Evolutionary conservation across 2,797 vertebrate species (phyloP), one percentile per base, ranked within the genome.

Genomic region (Nannoperca obscura): DNA sequence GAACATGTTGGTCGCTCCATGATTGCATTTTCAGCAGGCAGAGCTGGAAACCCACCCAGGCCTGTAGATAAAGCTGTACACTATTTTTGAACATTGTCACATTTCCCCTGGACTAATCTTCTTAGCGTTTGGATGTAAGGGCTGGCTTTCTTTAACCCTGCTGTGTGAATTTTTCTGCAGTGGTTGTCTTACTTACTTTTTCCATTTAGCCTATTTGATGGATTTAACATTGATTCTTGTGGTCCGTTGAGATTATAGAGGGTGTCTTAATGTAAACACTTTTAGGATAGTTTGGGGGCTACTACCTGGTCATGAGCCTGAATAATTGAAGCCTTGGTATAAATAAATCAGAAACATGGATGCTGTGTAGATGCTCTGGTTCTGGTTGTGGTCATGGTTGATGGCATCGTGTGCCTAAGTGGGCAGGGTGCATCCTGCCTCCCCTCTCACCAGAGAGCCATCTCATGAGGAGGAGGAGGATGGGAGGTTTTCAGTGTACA

Each of bases 341-440:
- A 81, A 94, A 94, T 92, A 91, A 94, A 93, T 89, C 76, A 92
- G 58, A 89, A 66, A 66, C 32, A 38, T 60, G 65, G 67, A 74
- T 59, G 78, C 46, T 10, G 49, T 47, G 71, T 68, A 60, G 67
- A 75, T 76, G 59, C 52, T 84, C 62, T 63, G 34, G 69, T 36
- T 14, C 36, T 57, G 78, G 42, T 54, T 83, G 80, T 74, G 77
- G 88, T 83, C 83, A 81, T 55, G 71, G 61, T 70, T 86, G 87
- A 87, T 88, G 82, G 80, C 68, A 22, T 87, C 88, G 87, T 78
- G 81, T 91, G 91, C 86, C 61, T 57, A 42, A 36, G 85, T 71
- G 65, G 82, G 79, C 7, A 47, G 77, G 59, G 53, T 63, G 71
- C 58, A 8, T 58, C 58, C 60, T 68, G 63, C 57, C 44, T 73